Evolutionary conservation across 2,797 vertebrate genomes (phyloP), one percentile per base, ranked within the genome.

Genomic region (Dallia pectoralis): DNA sequence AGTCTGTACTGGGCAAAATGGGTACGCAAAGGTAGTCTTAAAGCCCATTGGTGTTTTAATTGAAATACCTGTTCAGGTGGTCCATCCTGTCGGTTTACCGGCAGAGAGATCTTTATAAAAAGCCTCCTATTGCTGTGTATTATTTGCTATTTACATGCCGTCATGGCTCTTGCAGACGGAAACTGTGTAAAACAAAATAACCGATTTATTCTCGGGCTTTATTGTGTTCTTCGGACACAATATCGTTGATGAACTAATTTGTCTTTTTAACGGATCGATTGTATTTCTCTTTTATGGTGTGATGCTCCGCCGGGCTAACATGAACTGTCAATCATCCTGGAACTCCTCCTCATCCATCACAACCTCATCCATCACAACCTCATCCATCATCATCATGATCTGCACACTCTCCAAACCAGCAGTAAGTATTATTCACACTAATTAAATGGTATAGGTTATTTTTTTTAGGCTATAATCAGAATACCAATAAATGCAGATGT

Each of bases 381-480:
- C 69, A 64, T 70, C 68, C 49, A 70, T 75, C 47, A 76, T 63
- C 74, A 72, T 40, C 40, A 53, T 27, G 71, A 69, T 69, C 67
- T 70, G 19, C 4, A 70, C 75, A 53, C 71, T 74, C 79, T 74
- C 75, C 79, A 93, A 94, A 94, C 91, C 93, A 96, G 95, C 94
- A 90, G 95, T 96, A 91, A 95, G 95, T 95, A 93, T 29, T 19
- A 40, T 19, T 67, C 56, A 29, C 1, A 16, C 59, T 22, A 18
- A 70, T 29, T 11, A 22, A 16, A 9, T 59, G 25, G 53, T 3
- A 29, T 18, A 2, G 30, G 30, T 16, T 64, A 29, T 29, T 18
- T 15, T 32, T 5, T 33, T 18, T 19, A 64, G 62, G 6, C 30
- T 64, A 27, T 18, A 30, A 59, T 59, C 11, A 5, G 18, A 6